phyloP scores from a whole-genome alignment of 2,113 vertebrate species.

The Eudyptes chrysolophus region DNA sequence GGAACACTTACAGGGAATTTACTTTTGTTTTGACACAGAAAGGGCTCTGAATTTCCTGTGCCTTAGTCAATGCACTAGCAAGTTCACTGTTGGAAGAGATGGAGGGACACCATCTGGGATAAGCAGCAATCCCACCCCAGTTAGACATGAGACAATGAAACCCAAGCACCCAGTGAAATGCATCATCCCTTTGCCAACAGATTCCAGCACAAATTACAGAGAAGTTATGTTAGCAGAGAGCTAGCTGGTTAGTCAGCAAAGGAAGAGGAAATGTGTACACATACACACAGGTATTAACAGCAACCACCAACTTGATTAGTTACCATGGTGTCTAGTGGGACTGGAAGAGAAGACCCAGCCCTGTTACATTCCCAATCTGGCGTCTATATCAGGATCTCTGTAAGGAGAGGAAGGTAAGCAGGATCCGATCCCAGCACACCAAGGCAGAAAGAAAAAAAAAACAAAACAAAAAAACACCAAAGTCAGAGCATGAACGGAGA shows the following conservation, averaged over 20 bases:
- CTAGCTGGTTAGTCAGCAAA: conserved; percentile 55
- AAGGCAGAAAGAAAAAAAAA: conserved; percentile 54
- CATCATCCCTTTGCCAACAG: conserved; percentile 55
- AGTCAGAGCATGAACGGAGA: conserved; percentile 63
- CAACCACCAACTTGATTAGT: conserved; percentile 71
- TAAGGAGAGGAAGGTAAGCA: conserved; percentile 75
- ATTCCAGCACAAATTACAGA: conserved; percentile 42
- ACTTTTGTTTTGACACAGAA: neutral
- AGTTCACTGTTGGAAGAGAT: conserved; percentile 33
- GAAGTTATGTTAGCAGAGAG: conserved; percentile 41
- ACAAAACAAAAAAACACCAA: neutral
- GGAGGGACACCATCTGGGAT: neutral
- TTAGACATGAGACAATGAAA: conserved; percentile 55
- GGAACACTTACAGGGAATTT: neutral
- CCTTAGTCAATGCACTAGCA: neutral
- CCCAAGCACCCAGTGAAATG: conserved; percentile 63
- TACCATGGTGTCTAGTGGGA: conserved; percentile 79
- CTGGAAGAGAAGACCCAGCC: conserved; percentile 74
- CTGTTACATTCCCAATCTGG: conserved; percentile 71
- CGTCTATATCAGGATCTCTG: conserved; percentile 76
- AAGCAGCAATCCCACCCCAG: conserved; percentile 31
- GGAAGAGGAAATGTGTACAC: conserved; percentile 53
- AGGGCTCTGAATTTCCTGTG: neutral
- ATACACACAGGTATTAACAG: conserved; percentile 47
- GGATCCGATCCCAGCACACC: conserved; percentile 69